These are phyloP conservation scores for Nyctibius bracteatus DNA, from an alignment of 2,113 vertebrate species.

Conservation along the genomic window DNA sequence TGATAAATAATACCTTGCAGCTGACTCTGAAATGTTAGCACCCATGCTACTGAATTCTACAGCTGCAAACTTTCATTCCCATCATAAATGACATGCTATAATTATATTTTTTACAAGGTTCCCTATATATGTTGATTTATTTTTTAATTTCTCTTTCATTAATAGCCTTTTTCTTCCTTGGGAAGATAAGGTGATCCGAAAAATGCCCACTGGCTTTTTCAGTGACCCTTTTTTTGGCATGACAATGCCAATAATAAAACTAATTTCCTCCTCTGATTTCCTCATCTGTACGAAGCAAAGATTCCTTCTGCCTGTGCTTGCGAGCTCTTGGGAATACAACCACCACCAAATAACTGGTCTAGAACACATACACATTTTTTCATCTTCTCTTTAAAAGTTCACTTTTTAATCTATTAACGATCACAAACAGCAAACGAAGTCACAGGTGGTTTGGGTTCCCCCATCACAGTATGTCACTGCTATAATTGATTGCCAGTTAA, in stretches of 20 bases:
- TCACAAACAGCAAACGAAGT: slow-evolving; percentile 1
- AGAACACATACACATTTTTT: background rate
- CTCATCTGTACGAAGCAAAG: background rate
- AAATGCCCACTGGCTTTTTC: background rate
- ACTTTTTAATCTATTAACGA: slow-evolving; percentile 13
- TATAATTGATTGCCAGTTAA: slow-evolving; percentile 36
- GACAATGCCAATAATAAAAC: slow-evolving; percentile 46
- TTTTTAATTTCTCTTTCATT: slow-evolving; percentile 55
- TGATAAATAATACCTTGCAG: slow-evolving; percentile 58
- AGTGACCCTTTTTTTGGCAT: background rate
- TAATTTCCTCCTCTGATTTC: slow-evolving; percentile 37
- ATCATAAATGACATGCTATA: slow-evolving; percentile 21
- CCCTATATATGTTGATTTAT: slow-evolving; percentile 33
- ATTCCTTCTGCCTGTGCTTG: background rate
- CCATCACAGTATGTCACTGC: background rate
- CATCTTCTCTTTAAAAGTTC: background rate
- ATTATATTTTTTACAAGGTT: slow-evolving; percentile 43
- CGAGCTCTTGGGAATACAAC: background rate
- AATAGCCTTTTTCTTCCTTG: slow-evolving; percentile 23
- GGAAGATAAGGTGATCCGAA: slow-evolving; percentile 21
- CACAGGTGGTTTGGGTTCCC: background rate
- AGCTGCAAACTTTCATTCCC: slow-evolving; percentile 36
- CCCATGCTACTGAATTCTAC: background rate
- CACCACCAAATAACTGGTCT: background rate
- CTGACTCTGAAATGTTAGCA: slow-evolving; percentile 48